Percentiles rank a stretch among this genome's conserved stretches.
Evolutionary conservation across 2,797 vertebrate species (phyloP).

Genomic region (Naso thynnoides): DNA sequence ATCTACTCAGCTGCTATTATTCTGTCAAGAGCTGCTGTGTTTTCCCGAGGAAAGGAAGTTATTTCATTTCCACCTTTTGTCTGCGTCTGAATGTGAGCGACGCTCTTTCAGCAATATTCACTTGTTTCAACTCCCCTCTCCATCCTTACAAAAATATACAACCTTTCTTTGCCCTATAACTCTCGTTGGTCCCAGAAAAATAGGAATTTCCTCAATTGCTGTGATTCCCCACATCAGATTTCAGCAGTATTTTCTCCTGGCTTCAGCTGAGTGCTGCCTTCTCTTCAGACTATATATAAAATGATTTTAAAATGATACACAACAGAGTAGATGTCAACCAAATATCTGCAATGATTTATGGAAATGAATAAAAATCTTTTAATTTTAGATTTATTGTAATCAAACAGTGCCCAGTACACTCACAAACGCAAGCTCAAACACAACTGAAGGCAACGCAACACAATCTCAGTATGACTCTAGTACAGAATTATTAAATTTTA

Average conservation of each 20-base stretch:
- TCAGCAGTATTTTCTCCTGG: slow-evolving; percentile 88
- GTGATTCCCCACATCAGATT: slow-evolving; percentile 90
- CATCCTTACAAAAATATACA: slow-evolving; percentile 98
- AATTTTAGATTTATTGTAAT: not conserved
- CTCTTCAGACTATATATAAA: slow-evolving; percentile 88
- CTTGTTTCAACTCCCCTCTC: slow-evolving; percentile 92
- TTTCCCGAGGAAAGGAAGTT: slow-evolving; percentile 95
- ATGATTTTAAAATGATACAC: slow-evolving; percentile 54
- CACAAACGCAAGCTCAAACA: not conserved
- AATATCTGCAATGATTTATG: slow-evolving; percentile 14
- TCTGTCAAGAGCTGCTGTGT: slow-evolving; percentile 93
- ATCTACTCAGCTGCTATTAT: slow-evolving; percentile 92
- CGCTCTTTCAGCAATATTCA: slow-evolving; percentile 99
- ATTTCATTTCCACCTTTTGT: slow-evolving; percentile 99
- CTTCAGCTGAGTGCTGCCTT: slow-evolving; percentile 88
- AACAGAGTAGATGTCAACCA: slow-evolving; percentile 22
- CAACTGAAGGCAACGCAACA: not conserved
- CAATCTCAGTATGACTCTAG: not conserved
- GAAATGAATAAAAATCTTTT: slow-evolving; percentile 15
- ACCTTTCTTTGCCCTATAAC: slow-evolving; percentile 92
- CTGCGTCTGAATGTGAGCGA: slow-evolving; percentile 93
- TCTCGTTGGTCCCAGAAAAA: slow-evolving; percentile 95
- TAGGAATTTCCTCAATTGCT: slow-evolving; percentile 99
- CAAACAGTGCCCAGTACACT: not conserved
- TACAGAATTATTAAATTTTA: slow-evolving; percentile 3